Evolutionary conservation across 2,888 invertebrate genomes (phyloP).

Genomic region (Litoditis marina): DNA sequence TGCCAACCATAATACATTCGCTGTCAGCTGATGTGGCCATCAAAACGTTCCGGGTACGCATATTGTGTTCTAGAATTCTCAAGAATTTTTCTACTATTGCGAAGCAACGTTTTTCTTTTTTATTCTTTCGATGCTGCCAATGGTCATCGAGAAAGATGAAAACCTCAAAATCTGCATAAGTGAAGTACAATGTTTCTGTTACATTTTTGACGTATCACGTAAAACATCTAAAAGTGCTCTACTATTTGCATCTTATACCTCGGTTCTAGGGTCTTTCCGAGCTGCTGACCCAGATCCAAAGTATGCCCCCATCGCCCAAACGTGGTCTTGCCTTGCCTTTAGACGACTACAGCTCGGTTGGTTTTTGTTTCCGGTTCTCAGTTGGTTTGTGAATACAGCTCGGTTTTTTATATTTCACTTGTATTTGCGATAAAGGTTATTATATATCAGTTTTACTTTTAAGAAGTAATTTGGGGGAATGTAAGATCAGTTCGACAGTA

Average conservation of each 20-base stretch:
- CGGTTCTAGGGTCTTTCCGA: slow-evolving; percentile 17
- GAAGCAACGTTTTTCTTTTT: too few species aligned
- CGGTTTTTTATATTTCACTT: too few species aligned
- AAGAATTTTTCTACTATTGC: not conserved
- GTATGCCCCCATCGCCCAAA: slow-evolving; percentile 23
- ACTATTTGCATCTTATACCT: too few species aligned
- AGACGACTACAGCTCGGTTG: slow-evolving; percentile 51
- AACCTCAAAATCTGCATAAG: too few species aligned
- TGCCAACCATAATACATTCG: slow-evolving; percentile 76
- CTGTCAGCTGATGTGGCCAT: slow-evolving; percentile 81
- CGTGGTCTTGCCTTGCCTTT: slow-evolving; percentile 27
- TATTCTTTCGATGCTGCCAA: not conserved
- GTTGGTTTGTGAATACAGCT: too few species aligned
- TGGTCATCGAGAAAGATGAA: slow-evolving; percentile 2
- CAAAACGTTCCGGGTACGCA: slow-evolving; percentile 65
- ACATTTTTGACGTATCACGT: not conserved
- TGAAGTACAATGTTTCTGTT: too few species aligned
- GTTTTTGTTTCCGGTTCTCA: not conserved
- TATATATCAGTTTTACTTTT: too few species aligned
- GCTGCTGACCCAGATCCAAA: slow-evolving; percentile 19
- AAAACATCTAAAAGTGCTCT: not conserved
- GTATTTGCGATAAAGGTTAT: too few species aligned
- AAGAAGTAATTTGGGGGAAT: too few species aligned
- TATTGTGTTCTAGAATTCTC: not conserved
- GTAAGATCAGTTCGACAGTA: too few species aligned